Conservation (phyloP, 1,140 invertebrate species). For the Globodera rostochiensis region DNA sequence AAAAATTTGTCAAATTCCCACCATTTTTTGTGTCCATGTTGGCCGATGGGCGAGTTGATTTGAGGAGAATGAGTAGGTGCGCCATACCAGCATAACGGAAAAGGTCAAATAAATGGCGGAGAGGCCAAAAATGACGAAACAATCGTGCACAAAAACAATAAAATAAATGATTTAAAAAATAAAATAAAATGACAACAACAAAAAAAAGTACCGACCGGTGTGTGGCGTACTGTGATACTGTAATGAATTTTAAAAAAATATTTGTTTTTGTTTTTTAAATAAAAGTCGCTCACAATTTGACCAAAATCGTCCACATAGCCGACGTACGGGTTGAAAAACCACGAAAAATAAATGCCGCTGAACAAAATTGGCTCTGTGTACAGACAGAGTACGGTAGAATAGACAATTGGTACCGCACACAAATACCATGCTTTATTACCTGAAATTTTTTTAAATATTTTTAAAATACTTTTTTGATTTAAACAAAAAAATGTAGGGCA, state of each 20-base stretch:
- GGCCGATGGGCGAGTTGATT: background rate
- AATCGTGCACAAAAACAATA: slow-evolving; percentile 2
- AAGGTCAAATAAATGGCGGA: slow-evolving; percentile 19
- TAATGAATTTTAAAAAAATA: background rate
- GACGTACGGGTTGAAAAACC: slow-evolving; percentile 34
- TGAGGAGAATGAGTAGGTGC: background rate
- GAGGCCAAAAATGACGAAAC: slow-evolving; percentile 24
- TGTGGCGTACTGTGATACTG: slow-evolving; percentile 6
- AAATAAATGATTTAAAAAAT: too few species aligned
- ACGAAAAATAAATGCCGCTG: slow-evolving; percentile 26
- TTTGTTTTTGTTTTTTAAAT: background rate
- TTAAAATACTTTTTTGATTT: background rate
- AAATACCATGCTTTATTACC: slow-evolving; percentile 5
- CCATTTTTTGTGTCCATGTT: slow-evolving; percentile 23
- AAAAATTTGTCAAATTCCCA: background rate
- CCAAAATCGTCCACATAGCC: slow-evolving; percentile 25
- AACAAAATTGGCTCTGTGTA: slow-evolving; percentile 26
- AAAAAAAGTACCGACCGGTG: background rate
- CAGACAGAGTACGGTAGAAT: background rate
- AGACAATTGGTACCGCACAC: background rate
- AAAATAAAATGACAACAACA: too few species aligned
- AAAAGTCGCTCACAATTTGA: background rate
- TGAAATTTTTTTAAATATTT: background rate
- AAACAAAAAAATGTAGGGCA: background rate
- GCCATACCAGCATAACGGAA: background rate